Base-by-base conservation (phyloP, 2,888 invertebrate genomes). In the Calameuta pallipes region DNA sequence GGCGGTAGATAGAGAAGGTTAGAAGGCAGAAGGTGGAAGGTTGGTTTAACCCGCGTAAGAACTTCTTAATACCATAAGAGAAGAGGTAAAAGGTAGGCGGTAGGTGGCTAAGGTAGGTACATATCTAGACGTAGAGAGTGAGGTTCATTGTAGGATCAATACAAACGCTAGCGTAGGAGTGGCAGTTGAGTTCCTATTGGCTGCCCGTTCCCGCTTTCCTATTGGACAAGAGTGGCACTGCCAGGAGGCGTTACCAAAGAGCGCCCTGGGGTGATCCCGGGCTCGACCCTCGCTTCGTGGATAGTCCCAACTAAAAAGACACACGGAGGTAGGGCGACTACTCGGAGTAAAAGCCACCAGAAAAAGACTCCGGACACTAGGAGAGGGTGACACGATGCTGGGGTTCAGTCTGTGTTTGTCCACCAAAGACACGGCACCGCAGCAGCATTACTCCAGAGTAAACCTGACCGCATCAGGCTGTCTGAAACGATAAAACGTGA, bases 71-170 rank as follows among this genome's bases (percentile, higher is more conserved):
- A 86, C 85, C 82, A 80, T 80, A 80, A 73, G 81, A 73, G 81
- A 76, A 82, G 81, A 77, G 82, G 81, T 83, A 85, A 82, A 82
- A 86, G 84, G 85, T 80, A 56, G 56, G 56, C 56, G 80, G 83
- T 41, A 76, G 82, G 80, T 82, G 81, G 83, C 31, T 12, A 37
- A 73, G 30, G 73, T 15, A n/a, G 77, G 41, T 23, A 74, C 74
- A 31, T 56, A 35, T 31, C 73, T 31, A 23, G 73, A 69, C n/a
- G 41, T 74, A 74, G 85, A 83, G 82, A 85, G 83, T 82, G 84
- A 88, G 90, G 90, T 90, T 91, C 91, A 91, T 91, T 90, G 90
- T 89, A 90, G 90, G 91, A 91, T 91, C 91, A 91, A 91, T 91
- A 91, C 89, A 79, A 78, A 83, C 77, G 75, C 80, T 76, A 85